Evolutionary conservation across 2,797 vertebrate species (phyloP), one percentile per base, ranked within the genome.

Genomic region (Channallabes apus): DNA sequence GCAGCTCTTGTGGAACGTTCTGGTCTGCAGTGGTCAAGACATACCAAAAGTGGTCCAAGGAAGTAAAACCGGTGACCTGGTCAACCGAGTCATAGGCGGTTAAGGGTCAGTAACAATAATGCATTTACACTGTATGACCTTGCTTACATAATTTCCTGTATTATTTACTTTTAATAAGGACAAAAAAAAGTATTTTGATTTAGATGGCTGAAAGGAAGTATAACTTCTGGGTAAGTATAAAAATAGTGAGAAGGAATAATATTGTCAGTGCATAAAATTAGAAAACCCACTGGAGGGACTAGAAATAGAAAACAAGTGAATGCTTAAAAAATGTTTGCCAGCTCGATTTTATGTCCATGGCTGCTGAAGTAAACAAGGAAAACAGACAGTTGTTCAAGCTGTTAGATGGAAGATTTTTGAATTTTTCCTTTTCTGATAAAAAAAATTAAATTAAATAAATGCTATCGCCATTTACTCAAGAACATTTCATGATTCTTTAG

Each of bases 241-340:
- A 77, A 35, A 77, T 14, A 14, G 54, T 77, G 54, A 59, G 75
- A 32, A 58, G 12, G 54, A 59, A 77, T 14, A 59, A 59, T 59
- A 32, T 59, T 58, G 29, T 59, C 18, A 59, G 75, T 35, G 54
- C 54, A 77, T 77, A 77, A 77, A 77, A 77, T 77, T 18, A 59
- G 51, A 9, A 20, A 77, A 77, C 18, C 18, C 75, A 35, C 54
- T 35, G 54, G 54, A 59, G 75, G 29, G 54, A 2, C 75, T 59
- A 32, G 20, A n/a, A 77, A 41, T 59, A 77, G 22, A 77, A 32
- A 77, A 77, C 54, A 77, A 58, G 73, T 3, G 27, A 77, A 77
- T 22, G 54, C 8, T 58, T 14, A 59, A 76, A 71, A 76, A 77
- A 77, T 32, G 18, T 14, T 12, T 59, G 29, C 29, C 75, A 24